Conservation (phyloP, 2,888 invertebrate genomes). For the Andrena camellia region DNA sequence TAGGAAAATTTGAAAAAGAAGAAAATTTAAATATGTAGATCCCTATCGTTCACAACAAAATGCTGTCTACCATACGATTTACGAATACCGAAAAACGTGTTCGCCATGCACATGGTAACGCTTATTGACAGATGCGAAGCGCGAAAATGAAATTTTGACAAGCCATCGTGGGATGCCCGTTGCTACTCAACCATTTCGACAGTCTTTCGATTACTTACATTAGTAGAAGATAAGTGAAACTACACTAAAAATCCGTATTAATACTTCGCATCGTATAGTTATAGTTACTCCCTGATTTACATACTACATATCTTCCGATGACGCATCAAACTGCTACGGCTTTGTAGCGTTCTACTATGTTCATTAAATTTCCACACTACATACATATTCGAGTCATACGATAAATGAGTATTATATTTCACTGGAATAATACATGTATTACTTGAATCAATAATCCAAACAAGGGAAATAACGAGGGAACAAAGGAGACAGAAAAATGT, state of each 20-base stretch:
- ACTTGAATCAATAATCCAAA: neutral
- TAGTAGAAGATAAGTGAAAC: conserved; percentile 26
- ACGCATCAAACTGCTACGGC: neutral
- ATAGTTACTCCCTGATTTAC: neutral
- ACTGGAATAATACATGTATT: conserved; percentile 6
- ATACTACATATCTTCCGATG: neutral
- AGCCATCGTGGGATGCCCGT: conserved; percentile 65
- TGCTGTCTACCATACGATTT: conserved; percentile 10
- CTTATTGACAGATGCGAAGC: conserved; percentile 69
- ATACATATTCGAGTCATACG: neutral
- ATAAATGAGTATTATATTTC: conserved; percentile 13
- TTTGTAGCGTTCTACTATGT: neutral
- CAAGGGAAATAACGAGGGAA: neutral
- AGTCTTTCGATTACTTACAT: conserved; percentile 55
- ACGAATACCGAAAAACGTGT: conserved; percentile 25
- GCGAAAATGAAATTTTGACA: conserved; percentile 72
- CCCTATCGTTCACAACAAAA: conserved; percentile 14
- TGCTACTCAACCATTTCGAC: conserved; percentile 51
- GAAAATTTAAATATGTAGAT: neutral
- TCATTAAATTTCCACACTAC: too few relatives aligned
- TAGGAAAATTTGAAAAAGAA: neutral
- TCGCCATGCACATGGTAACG: conserved; percentile 46
- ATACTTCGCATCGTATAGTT: neutral
- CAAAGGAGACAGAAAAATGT: neutral
- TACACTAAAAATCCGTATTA: conserved; percentile 33